Evolutionary conservation across 2,888 invertebrate species (phyloP).

Genomic region (Conomelus anceps): DNA sequence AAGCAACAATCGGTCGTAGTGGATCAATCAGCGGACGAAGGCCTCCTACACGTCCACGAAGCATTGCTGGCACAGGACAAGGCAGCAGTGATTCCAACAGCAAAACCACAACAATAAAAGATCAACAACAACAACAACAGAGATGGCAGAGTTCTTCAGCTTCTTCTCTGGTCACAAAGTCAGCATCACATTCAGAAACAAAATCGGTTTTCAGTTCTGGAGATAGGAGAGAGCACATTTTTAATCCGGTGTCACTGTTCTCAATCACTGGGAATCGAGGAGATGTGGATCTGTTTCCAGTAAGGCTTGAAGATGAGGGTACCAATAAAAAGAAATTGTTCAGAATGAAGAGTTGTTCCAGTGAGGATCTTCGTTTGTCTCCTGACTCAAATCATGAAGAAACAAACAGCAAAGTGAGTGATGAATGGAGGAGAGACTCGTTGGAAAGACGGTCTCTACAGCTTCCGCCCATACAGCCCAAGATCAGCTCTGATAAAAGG

Average conservation of each 20-base stretch:
- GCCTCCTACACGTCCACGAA: constrained; percentile 46
- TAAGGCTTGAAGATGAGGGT: background rate
- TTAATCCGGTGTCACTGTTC: background rate
- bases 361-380: constrained; percentile 43
- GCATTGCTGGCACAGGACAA: constrained; percentile 22
- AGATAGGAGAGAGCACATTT: background rate
- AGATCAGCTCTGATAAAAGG: constrained; percentile 5
- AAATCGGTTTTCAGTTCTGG: background rate
- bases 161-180: background rate
- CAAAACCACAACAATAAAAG: constrained; percentile 39
- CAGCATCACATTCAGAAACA: background rate
- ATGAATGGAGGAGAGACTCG: constrained; percentile 59
- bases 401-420: constrained; percentile 36
- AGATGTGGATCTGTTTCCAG: background rate
- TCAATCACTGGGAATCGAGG: background rate
- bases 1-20: constrained; percentile 47
- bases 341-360: constrained; percentile 45
- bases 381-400: constrained; percentile 38
- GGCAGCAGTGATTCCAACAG: background rate
- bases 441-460: constrained; percentile 59
- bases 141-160: constrained; percentile 21
- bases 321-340: constrained; percentile 4
- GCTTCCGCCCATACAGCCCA: constrained; percentile 45
- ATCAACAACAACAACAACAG: constrained; percentile 45
- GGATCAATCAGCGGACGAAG: constrained; percentile 45